Evolutionary conservation across 2,888 invertebrate genomes (phyloP).

Genomic region (Drosophila kokeensis): DNA sequence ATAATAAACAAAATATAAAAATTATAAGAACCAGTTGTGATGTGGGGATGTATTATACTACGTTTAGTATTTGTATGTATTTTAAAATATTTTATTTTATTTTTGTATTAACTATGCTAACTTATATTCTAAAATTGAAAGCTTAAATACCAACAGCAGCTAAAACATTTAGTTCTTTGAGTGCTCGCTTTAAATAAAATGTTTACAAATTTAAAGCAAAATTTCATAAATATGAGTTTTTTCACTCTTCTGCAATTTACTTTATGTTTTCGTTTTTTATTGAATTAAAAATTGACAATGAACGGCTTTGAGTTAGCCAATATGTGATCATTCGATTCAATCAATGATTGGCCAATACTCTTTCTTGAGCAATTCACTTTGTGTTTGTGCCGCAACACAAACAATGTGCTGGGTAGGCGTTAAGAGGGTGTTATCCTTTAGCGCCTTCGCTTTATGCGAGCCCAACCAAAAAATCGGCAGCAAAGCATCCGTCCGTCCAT

Average conservation of each 20-base stretch:
- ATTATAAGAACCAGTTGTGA: too few relatives aligned
- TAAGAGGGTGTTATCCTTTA: slow-evolving; percentile 84
- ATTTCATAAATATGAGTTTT: rapidly evolving
- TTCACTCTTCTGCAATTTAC: too few relatives aligned
- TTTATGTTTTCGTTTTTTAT: neutral
- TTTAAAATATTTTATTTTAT: too few relatives aligned
- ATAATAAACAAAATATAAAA: too few relatives aligned
- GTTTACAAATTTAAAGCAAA: neutral
- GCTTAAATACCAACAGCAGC: neutral
- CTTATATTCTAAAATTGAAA: neutral
- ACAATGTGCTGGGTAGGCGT: slow-evolving; percentile 71
- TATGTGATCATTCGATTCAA: slow-evolving; percentile 9
- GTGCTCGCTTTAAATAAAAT: neutral
- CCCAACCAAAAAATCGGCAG: slow-evolving; percentile 54
- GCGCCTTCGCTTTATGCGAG: slow-evolving; percentile 76
- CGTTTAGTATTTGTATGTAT: too few relatives aligned
- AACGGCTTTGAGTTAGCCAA: slow-evolving; percentile 10
- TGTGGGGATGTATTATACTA: too few relatives aligned
- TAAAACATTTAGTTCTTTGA: neutral
- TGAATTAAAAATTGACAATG: slow-evolving; percentile 9
- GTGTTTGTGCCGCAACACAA: slow-evolving; percentile 47
- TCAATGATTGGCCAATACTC: slow-evolving; percentile 22
- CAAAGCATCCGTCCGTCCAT: slow-evolving; percentile 22
- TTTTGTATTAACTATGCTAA: neutral
- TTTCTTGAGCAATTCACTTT: slow-evolving; percentile 39